A percentile compares a stretch with the other conserved stretches of the same genome.
phyloP scores from a whole-genome alignment of 2,113 vertebrate species.

The Nycticorax nycticorax region DNA sequence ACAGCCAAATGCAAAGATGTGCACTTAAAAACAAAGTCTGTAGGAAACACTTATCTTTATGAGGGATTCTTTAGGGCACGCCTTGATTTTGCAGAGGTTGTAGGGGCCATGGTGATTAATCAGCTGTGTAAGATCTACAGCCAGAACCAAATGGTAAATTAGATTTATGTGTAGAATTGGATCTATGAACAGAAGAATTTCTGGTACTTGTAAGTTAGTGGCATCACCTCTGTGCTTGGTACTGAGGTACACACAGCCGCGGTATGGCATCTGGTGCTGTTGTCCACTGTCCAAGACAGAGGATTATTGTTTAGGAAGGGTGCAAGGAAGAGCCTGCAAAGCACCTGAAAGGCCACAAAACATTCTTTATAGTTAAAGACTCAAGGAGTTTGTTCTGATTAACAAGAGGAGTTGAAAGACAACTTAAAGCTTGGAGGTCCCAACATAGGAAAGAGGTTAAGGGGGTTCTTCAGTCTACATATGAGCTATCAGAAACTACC shows the following conservation, averaged over 20 bases:
- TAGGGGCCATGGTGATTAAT: neutral
- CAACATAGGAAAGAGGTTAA: neutral
- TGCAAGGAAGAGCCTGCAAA: neutral
- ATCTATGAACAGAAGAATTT: neutral
- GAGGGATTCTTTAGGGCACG: neutral
- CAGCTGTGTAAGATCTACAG: neutral
- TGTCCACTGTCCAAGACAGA: neutral
- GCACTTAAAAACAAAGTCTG: neutral
- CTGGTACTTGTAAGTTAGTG: neutral
- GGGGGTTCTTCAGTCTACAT: neutral
- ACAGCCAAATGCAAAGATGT: neutral
- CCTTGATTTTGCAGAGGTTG: neutral
- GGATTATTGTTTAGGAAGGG: neutral
- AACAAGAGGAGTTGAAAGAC: neutral
- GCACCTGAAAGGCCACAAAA: neutral
- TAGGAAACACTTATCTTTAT: neutral
- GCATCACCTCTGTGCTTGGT: neutral
- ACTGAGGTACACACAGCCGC: neutral
- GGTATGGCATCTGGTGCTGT: neutral
- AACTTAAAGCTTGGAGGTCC: neutral
- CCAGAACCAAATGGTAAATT: neutral
- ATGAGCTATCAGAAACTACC: neutral
- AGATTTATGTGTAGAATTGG: neutral
- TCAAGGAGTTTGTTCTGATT: neutral
- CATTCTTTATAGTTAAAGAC: neutral